These are phyloP conservation scores for Ennomos fuscantarius DNA, from an alignment of 2,888 invertebrate species.

Conservation along the genomic window DNA sequence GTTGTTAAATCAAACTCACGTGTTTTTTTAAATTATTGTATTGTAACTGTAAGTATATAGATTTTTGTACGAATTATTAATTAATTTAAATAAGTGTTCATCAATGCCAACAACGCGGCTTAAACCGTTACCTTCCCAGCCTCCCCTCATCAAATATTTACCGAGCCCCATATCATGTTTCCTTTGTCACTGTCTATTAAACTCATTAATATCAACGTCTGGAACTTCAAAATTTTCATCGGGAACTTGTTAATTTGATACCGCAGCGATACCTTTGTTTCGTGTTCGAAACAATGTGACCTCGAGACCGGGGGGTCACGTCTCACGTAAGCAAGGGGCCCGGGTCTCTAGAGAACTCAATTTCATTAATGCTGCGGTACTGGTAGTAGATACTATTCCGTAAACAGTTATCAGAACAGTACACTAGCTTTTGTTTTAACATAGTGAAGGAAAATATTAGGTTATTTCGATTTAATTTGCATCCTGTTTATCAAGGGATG, in stretches of 20 bases:
- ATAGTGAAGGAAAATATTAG: too few relatives aligned
- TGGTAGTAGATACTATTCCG: slow-evolving; percentile 28
- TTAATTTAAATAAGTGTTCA: not conserved
- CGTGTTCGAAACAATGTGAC: slow-evolving; percentile 49
- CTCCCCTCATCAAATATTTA: slow-evolving; percentile 36
- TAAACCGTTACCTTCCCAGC: slow-evolving; percentile 32
- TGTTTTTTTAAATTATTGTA: too few relatives aligned
- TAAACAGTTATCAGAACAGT: slow-evolving; percentile 9
- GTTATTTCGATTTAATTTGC: too few relatives aligned
- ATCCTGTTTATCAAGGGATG: too few relatives aligned
- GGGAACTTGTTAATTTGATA: slow-evolving; percentile 55
- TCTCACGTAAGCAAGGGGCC: slow-evolving; percentile 53
- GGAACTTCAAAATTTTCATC: slow-evolving; percentile 43
- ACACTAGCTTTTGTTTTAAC: slow-evolving; percentile 23
- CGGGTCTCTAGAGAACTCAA: slow-evolving; percentile 74
- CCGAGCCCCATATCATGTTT: slow-evolving; percentile 35
- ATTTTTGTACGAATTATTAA: not conserved
- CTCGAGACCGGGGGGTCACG: slow-evolving; percentile 43
- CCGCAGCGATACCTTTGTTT: slow-evolving; percentile 59
- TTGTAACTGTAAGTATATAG: too few relatives aligned
- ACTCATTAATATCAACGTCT: slow-evolving; percentile 46
- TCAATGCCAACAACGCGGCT: slow-evolving; percentile 15
- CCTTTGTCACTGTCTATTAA: slow-evolving; percentile 41
- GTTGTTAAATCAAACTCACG: too few relatives aligned
- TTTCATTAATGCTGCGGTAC: slow-evolving; percentile 81